These are phyloP conservation scores for Poecile atricapillus DNA, from an alignment of 2,113 vertebrate genomes.

Conservation along the genomic window DNA sequence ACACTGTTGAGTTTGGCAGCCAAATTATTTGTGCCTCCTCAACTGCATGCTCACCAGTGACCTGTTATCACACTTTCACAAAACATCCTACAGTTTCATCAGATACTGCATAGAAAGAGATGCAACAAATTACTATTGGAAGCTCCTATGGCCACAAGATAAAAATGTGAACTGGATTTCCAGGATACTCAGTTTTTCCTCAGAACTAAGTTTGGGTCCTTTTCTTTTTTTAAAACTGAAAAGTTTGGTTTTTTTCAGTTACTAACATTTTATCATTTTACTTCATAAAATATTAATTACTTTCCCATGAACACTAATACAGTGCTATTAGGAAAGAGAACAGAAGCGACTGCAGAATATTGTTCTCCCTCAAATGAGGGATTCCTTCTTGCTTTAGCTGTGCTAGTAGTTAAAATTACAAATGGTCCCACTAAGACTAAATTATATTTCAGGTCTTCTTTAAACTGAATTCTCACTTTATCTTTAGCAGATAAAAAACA, in stretches of 20 bases:
- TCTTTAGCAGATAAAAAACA: not conserved
- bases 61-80: not conserved
- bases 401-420: not conserved
- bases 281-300: not conserved
- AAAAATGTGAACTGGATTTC: not conserved
- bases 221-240: not conserved
- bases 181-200: not conserved
- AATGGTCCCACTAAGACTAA: not conserved
- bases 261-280: not conserved
- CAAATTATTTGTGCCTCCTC: not conserved
- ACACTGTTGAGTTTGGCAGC: conserved; percentile 2
- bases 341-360: not conserved
- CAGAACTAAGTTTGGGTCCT: not conserved
- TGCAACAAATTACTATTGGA: not conserved
- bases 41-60: not conserved
- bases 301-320: not conserved
- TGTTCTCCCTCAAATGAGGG: not conserved
- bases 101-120: not conserved
- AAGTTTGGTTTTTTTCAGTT: not conserved
- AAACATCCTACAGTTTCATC: not conserved
- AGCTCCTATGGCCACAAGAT: not conserved
- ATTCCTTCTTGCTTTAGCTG: not conserved
- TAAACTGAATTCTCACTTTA: not conserved
- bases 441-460: not conserved
- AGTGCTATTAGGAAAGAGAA: not conserved